phyloP scores from a whole-genome alignment of 2,888 invertebrate genomes.

The Lamproptera curius region DNA sequence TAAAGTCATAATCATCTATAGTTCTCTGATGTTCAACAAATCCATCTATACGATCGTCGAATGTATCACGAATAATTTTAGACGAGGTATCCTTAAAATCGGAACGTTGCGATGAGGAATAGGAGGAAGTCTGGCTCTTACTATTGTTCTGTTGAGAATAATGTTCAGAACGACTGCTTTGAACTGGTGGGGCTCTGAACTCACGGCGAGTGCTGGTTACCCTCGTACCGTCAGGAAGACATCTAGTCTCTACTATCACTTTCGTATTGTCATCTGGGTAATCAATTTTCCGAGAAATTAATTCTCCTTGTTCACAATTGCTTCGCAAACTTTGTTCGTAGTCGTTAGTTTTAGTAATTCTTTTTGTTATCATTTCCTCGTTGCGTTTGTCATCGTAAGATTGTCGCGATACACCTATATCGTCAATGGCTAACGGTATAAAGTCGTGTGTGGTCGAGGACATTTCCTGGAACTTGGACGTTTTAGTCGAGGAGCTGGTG shows the following conservation, averaged over 20 bases:
- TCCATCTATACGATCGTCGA: constrained; percentile 38
- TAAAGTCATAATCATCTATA: constrained; percentile 51
- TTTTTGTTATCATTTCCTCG: constrained; percentile 39
- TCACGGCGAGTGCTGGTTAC: constrained; percentile 84
- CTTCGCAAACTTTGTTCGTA: constrained; percentile 40
- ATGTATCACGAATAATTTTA: constrained; percentile 39
- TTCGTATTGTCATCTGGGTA: constrained; percentile 82
- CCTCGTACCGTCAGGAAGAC: constrained; percentile 81
- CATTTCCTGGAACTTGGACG: constrained; percentile 55
- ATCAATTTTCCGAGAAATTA: constrained; percentile 77
- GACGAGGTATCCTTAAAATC: constrained; percentile 45
- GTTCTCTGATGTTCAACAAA: constrained; percentile 58
- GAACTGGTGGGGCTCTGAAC: constrained; percentile 62
- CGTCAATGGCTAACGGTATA: constrained; percentile 53
- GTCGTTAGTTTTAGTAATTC: constrained; percentile 38
- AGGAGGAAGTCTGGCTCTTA: constrained; percentile 46
- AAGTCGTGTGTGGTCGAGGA: constrained; percentile 54
- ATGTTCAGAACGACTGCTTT: constrained; percentile 53
- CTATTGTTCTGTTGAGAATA: constrained; percentile 44
- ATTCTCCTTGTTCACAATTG: constrained; percentile 57
- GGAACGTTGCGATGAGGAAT: constrained; percentile 45
- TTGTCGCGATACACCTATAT: constrained; percentile 41
- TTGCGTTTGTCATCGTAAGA: constrained; percentile 35
- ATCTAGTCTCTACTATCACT: constrained; percentile 82
- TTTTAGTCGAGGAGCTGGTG: constrained; percentile 53